Conservation (phyloP, 2,113 vertebrate genomes). For the Dendrocopos noguchii region DNA sequence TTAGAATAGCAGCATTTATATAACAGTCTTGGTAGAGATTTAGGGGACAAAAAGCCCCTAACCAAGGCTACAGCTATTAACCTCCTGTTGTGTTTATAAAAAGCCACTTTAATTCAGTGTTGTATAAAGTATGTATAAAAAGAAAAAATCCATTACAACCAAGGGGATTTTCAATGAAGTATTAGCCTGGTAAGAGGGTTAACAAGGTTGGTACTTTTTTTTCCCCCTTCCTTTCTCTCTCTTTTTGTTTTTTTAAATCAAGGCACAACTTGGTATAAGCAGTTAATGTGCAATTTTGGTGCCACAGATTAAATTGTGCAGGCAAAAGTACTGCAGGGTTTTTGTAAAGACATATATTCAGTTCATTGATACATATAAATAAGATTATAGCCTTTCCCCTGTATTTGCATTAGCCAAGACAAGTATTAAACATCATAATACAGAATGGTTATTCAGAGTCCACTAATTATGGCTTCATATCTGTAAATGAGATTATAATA, state of each 20-base stretch:
- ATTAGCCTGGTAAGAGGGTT: conserved; percentile 83
- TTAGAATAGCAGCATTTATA: conserved; percentile 70
- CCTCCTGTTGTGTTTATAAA: conserved; percentile 71
- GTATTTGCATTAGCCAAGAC: conserved; percentile 68
- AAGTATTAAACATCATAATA: conserved; percentile 71
- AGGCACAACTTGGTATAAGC: conserved; percentile 45
- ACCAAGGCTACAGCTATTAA: conserved; percentile 48
- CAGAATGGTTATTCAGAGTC: conserved; percentile 77
- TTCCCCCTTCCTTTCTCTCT: conserved; percentile 4
- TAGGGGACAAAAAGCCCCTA: conserved; percentile 63
- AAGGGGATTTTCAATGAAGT: conserved; percentile 74
- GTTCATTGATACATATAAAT: conserved; percentile 73
- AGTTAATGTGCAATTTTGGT: conserved; percentile 52
- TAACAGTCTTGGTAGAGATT: conserved; percentile 74
- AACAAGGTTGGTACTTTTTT: conserved; percentile 72
- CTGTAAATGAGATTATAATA: conserved; percentile 83
- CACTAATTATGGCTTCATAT: conserved; percentile 79
- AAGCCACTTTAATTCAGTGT: conserved; percentile 68
- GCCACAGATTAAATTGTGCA: conserved; percentile 38
- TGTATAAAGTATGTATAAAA: conserved; percentile 74
- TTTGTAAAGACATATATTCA: conserved; percentile 58
- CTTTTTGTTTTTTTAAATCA: conserved; percentile 35
- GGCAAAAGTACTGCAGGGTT: conserved; percentile 26
- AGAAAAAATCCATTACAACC: conserved; percentile 73
- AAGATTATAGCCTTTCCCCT: conserved; percentile 76